Base-by-base conservation (phyloP, 2,888 invertebrate genomes). In the Calliphora vomitoria region DNA sequence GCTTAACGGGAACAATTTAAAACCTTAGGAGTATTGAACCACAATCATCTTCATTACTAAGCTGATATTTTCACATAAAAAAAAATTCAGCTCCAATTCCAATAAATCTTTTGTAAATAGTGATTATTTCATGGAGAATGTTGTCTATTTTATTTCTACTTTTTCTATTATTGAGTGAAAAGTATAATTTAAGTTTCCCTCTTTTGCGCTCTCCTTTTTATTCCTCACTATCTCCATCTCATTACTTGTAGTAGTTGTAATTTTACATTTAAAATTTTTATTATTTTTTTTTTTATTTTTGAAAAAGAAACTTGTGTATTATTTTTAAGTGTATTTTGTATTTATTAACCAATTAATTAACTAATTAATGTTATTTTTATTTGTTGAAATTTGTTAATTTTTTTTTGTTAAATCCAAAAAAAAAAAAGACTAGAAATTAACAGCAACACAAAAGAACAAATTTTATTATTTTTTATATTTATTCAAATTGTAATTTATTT, bases 1-100 rank as follows among this genome's bases (percentile, higher is more conserved):
- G 93, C 82, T 90, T 93, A 79, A 93, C 93, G 82, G 89, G 91
- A 81, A 93, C 91, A 87, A 91, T 92, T 86, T 93, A 91, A 62
- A 60, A 13, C 38, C 38, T 2, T 3, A 41, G 47, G 15, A 50
- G 0, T 31, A 69, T 10, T 60, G 18, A 15, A 11, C 4, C 53
- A 62, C 62, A n/a, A 74, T 82, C 58, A 68, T 18, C 8, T 38
- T 50, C 15, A 18, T 62, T 53, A 58, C 47, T 62, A 50, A 69
- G 38, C 60, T 50, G 15, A 47, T 5, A 38, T 13, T 18, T 53
- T 44, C 55, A 31, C 6, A 25, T 35, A 50, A 44, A 66, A n/a
- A 62, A 25, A 25, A 60, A 25, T 31, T 35, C 60, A 47, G 44
- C 11, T 44, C 44, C 2, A 13, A 11, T 44, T 44, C 64, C 58